These are phyloP conservation scores for Prietella phreatophila DNA, from an alignment of 2,113 vertebrate species.

Conservation along the genomic window DNA sequence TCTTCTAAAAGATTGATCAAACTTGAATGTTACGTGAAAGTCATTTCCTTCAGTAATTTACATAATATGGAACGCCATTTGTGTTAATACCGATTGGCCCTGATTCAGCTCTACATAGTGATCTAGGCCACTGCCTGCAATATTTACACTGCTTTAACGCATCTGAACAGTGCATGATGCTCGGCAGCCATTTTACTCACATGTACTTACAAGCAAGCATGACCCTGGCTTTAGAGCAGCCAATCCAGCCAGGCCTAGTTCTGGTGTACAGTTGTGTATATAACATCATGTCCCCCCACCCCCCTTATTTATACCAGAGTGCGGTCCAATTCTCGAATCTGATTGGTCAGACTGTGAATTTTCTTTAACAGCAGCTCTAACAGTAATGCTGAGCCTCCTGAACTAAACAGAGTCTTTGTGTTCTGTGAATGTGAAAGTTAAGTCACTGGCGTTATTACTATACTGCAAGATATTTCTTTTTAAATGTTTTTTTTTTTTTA, in stretches of 20 bases:
- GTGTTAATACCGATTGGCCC: no score
- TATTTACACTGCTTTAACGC: not conserved
- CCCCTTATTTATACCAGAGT: no score
- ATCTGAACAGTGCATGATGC: not conserved
- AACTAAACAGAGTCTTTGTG: not conserved
- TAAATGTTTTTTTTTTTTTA: not conserved
- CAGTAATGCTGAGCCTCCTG: not conserved
- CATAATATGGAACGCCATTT: not conserved
- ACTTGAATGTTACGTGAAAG: not conserved
- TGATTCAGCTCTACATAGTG: no score
- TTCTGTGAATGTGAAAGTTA: not conserved
- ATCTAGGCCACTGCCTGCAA: not conserved
- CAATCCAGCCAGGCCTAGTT: not conserved
- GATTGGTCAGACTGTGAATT: not conserved
- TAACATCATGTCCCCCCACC: no score
- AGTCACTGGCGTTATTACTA: not conserved
- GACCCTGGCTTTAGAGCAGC: not conserved
- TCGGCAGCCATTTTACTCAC: not conserved
- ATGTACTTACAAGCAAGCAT: accelerated
- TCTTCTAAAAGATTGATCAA: not conserved
- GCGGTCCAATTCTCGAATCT: not conserved
- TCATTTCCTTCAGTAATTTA: not conserved
- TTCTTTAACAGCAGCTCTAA: not conserved
- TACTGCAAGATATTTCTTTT: not conserved
- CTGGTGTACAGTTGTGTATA: not conserved